A percentile compares a stretch with the other conserved stretches of the same genome.
Evolutionary conservation across 2,113 vertebrate species (phyloP).

Genomic region (Ctenomys sociabilis): DNA sequence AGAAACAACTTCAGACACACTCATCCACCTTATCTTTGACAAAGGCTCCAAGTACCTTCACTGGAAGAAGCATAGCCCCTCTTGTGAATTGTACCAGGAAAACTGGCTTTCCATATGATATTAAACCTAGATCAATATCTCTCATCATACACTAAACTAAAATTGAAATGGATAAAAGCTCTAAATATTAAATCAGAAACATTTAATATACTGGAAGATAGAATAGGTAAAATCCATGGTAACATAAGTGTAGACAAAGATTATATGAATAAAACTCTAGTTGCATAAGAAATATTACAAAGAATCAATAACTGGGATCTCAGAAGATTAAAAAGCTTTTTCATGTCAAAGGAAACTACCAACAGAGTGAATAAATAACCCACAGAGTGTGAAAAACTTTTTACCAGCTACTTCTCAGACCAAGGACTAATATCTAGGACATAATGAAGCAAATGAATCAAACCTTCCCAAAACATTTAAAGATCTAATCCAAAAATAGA

Average conservation of each 20-base stretch:
- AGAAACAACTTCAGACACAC: not conserved
- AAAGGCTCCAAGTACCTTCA: not conserved
- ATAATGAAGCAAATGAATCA: not conserved
- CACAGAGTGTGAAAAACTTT: not conserved
- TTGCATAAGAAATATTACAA: not conserved
- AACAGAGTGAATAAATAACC: not conserved
- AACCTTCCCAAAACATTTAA: not conserved
- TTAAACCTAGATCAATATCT: not conserved
- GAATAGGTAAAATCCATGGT: not conserved
- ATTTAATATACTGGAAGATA: not conserved
- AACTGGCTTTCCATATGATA: not conserved
- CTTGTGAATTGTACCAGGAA: not conserved
- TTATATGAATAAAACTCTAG: not conserved
- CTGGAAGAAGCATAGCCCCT: not conserved
- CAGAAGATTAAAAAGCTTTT: not conserved
- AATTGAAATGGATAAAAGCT: not conserved
- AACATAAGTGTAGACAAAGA: not conserved
- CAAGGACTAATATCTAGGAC: not conserved
- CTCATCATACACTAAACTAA: not conserved
- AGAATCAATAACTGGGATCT: not conserved
- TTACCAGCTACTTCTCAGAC: not conserved
- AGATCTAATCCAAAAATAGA: not conserved
- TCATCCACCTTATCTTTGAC: not conserved
- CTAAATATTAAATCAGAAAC: not conserved
- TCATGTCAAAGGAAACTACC: not conserved